Evolutionary conservation across 2,797 vertebrate genomes (phyloP).

Genomic region (Tauraco hartlaubi): DNA sequence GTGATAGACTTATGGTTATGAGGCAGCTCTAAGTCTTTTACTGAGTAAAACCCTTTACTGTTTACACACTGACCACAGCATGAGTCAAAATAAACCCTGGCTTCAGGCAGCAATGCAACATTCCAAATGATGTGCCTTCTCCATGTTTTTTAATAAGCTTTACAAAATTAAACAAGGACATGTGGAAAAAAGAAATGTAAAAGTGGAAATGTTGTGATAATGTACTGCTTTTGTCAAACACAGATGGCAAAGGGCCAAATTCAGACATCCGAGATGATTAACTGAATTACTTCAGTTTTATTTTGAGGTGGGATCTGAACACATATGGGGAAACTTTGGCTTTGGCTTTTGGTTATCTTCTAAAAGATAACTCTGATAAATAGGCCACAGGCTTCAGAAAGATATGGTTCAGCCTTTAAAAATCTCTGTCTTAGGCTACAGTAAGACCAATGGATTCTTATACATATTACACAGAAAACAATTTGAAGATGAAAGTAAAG

Average conservation of each 20-base stretch:
- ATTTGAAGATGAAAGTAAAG: neutral
- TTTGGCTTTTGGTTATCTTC: neutral
- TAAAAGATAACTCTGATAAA: neutral
- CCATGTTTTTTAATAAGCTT: slow-evolving; percentile 1
- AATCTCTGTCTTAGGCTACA: neutral
- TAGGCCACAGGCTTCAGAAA: neutral
- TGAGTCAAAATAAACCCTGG: slow-evolving; percentile 57
- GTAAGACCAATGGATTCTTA: neutral
- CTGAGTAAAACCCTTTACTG: slow-evolving; percentile 7
- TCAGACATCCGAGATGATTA: neutral
- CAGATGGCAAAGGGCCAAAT: neutral
- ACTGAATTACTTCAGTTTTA: neutral
- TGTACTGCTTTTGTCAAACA: neutral
- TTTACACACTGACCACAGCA: slow-evolving; percentile 13
- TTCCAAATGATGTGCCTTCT: neutral
- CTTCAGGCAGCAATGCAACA: slow-evolving; percentile 15
- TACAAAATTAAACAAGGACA: slow-evolving; percentile 6
- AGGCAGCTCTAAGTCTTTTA: slow-evolving; percentile 1
- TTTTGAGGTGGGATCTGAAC: neutral
- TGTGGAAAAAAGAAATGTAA: neutral
- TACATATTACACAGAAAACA: neutral
- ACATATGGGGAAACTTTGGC: neutral
- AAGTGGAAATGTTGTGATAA: neutral
- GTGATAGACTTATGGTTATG: neutral
- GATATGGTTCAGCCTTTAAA: neutral